Evolutionary conservation across 2,888 invertebrate genomes (phyloP).

Genomic region (Rhopalosiphum nymphaeae): DNA sequence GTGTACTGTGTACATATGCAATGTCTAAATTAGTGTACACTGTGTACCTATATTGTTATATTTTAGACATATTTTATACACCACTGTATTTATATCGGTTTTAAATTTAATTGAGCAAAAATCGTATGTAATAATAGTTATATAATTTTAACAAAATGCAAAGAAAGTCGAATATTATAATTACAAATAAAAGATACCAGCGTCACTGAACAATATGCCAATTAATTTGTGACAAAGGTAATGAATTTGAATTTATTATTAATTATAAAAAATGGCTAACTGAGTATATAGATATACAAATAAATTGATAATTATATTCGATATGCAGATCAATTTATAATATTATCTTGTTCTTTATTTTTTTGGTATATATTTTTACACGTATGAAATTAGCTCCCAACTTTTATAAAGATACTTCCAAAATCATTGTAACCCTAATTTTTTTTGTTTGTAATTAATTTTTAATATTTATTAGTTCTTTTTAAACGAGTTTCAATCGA

Average conservation of each 20-base stretch:
- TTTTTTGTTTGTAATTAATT: neutral
- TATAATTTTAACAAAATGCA: neutral
- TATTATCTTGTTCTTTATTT: neutral
- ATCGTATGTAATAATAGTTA: neutral
- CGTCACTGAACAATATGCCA: neutral
- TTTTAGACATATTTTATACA: neutral
- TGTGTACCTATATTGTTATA: neutral
- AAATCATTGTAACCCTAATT: neutral
- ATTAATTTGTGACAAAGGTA: neutral
- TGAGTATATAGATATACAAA: neutral
- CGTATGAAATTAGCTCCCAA: neutral
- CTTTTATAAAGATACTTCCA: neutral
- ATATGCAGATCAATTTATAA: neutral
- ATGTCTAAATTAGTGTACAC: too few species aligned
- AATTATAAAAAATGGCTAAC: neutral
- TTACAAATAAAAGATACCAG: neutral
- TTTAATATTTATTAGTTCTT: neutral
- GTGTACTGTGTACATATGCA: too few species aligned
- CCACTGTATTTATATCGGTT: neutral
- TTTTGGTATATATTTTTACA: neutral
- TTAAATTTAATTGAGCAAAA: neutral
- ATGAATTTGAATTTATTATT: slow-evolving; percentile 5
- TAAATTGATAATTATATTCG: neutral
- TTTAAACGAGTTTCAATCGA: neutral
- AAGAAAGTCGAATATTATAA: neutral